Percentiles rank a stretch among this genome's conserved stretches.
Evolutionary conservation across 2,113 vertebrate species (phyloP).

Genomic region (Mormoops blainvillei): DNA sequence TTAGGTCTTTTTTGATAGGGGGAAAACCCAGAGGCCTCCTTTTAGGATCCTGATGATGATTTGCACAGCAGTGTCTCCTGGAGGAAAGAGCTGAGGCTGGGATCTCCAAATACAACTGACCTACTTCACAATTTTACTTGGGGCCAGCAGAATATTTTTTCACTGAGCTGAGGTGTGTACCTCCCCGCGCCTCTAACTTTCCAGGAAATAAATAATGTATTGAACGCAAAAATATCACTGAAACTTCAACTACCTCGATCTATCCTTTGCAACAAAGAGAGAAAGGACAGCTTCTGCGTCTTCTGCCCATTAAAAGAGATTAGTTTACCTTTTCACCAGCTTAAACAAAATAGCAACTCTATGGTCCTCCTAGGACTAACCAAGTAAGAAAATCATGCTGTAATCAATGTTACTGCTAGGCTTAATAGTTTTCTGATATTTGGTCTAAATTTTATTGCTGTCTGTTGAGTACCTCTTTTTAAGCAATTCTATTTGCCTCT

Average conservation of each 20-base stretch:
- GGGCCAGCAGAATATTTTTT: background rate
- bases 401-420: conserved; percentile 57
- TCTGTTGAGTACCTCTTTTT: conserved; percentile 56
- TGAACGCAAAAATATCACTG: background rate
- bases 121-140: background rate
- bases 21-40: background rate
- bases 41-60: background rate
- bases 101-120: background rate
- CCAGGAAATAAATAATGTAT: conserved; percentile 6
- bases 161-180: background rate
- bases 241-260: background rate
- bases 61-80: background rate
- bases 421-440: conserved; percentile 70
- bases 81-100: background rate
- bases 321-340: conserved; percentile 48
- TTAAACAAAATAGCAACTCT: conserved; percentile 58
- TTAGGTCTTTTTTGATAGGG: background rate
- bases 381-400: conserved; percentile 51
- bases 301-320: conserved; percentile 39
- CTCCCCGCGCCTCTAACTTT: background rate
- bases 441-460: conserved; percentile 66
- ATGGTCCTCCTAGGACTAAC: conserved; percentile 47
- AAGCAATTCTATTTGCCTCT: conserved; percentile 56
- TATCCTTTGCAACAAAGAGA: background rate
- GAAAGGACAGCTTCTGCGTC: conserved; percentile 10